A percentile compares a stretch with the other conserved stretches of the same genome.
Evolutionary conservation across 2,113 vertebrate genomes (phyloP).

Genomic region (Chrysemys picta): DNA sequence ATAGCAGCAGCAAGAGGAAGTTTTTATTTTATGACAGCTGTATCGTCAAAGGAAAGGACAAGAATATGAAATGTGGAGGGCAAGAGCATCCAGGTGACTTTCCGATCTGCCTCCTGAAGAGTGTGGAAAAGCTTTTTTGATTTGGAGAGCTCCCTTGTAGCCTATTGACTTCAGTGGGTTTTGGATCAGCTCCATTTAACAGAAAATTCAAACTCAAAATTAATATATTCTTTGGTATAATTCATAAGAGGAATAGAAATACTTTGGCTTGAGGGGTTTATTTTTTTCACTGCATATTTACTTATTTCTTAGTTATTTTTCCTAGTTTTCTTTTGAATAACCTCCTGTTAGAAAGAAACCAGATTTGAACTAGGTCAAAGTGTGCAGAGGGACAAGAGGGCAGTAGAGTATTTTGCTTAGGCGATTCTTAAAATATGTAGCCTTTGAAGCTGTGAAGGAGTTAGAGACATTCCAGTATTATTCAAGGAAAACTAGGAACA

Average conservation of each 20-base stretch:
- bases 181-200: neutral
- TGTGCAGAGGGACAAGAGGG: neutral
- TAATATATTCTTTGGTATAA: neutral
- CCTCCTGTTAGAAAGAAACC: neutral
- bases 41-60: neutral
- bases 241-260: neutral
- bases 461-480: neutral
- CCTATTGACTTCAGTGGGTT: neutral
- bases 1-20: neutral
- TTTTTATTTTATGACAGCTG: neutral
- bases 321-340: neutral
- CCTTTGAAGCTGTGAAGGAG: neutral
- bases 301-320: neutral
- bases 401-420: neutral
- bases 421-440: neutral
- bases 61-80: neutral
- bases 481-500: slow-evolving; percentile 4
- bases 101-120: neutral
- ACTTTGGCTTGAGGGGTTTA: neutral
- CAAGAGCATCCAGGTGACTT: neutral
- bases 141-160: neutral
- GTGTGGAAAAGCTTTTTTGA: neutral
- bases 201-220: neutral
- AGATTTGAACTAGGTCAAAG: neutral
- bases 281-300: neutral